Percentiles rank a stretch among this genome's conserved stretches.
Conservation (phyloP, 1,140 invertebrate genomes). For the Nasonia longicornis region DNA sequence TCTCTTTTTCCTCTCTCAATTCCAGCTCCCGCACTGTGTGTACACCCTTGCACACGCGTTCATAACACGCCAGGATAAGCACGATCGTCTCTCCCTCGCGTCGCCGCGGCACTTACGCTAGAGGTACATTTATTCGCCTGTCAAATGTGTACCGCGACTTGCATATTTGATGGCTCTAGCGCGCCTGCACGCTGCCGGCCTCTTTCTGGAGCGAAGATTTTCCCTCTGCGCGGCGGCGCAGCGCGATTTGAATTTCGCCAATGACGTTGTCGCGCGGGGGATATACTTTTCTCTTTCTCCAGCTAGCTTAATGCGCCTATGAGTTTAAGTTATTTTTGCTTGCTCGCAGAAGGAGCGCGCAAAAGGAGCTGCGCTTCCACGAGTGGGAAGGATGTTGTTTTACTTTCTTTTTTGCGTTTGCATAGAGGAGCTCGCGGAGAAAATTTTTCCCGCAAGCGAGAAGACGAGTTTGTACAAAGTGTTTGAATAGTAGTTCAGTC, state of each 20-base stretch:
- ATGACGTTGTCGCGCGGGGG: neutral
- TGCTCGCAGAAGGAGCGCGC: no score
- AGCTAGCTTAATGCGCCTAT: neutral
- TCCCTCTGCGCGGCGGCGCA: neutral
- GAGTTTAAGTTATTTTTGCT: neutral
- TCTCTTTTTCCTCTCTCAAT: neutral
- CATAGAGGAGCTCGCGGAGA: no score
- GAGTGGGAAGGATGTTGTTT: no score
- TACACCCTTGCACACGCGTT: neutral
- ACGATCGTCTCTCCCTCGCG: slow-evolving; percentile 13
- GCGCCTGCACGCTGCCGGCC: no score
- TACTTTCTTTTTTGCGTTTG: no score
- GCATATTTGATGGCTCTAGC: slow-evolving; percentile 11
- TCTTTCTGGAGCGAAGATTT: slow-evolving; percentile 1
- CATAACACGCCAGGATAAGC: neutral
- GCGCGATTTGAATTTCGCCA: slow-evolving; percentile 21
- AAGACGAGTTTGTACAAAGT: no score
- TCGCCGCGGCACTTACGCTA: slow-evolving; percentile 16
- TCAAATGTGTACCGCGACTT: slow-evolving; percentile 44
- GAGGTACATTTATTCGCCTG: slow-evolving; percentile 38
- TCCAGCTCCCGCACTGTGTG: neutral
- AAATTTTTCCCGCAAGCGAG: no score
- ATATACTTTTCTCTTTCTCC: neutral
- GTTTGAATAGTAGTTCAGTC: no score
- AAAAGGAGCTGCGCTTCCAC: no score